Conservation (phyloP, 2,113 vertebrate genomes). For the Ivindomyrus marchei region DNA sequence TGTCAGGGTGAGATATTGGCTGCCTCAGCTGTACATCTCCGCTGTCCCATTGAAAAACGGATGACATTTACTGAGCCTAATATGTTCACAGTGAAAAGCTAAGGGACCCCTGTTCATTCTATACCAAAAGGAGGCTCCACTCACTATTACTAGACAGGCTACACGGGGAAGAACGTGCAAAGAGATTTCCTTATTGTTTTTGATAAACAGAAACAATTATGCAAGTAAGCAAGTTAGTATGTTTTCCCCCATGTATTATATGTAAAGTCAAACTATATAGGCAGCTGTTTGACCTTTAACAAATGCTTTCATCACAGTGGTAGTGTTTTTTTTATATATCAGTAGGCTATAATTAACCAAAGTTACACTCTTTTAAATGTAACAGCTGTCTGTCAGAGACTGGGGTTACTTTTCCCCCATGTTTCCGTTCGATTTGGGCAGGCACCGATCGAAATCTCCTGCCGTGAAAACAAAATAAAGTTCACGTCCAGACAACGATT, state of each 20-base stretch:
- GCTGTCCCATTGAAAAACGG: not conserved
- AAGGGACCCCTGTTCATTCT: not conserved
- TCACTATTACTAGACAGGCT: not conserved
- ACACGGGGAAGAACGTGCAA: not conserved
- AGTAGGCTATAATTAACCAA: not conserved
- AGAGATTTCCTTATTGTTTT: not conserved
- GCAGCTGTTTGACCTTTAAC: not conserved
- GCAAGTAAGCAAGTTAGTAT: not conserved
- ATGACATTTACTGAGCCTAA: not conserved
- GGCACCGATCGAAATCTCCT: not conserved
- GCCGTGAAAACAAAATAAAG: conserved; percentile 3
- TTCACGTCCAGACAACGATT: not conserved
- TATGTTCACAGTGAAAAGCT: not conserved
- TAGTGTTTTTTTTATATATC: not conserved
- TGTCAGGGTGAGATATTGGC: conserved; percentile 1
- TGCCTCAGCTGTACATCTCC: not conserved
- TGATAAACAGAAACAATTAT: not conserved
- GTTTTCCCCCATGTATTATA: not conserved
- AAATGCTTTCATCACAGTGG: not conserved
- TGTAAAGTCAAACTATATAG: not conserved
- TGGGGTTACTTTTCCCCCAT: not conserved
- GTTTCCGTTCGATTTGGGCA: not conserved
- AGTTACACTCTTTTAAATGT: not conserved
- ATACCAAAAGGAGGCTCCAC: not conserved
- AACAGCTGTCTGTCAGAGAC: not conserved